Evolutionary conservation across 2,113 vertebrate species (phyloP), one percentile per base, ranked within the genome.

Genomic region (Chionomys nivalis): DNA sequence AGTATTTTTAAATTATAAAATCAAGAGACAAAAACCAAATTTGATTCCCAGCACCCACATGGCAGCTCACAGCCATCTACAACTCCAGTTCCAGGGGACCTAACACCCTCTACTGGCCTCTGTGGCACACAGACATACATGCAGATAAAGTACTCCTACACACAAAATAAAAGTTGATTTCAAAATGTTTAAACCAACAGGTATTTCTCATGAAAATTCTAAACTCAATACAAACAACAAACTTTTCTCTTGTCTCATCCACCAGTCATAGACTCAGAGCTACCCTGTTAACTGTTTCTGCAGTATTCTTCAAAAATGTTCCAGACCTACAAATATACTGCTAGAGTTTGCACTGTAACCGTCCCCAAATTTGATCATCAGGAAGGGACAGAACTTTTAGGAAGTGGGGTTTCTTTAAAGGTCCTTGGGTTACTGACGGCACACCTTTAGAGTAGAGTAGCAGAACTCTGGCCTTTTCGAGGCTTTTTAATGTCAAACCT

Each of bases 231-330:
- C 31, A 95, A 93, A 94, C 23, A 87, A 93, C 61, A 94, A 94
- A 94, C 65, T 4, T 89, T 82, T 58, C 83, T 93, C 6, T 68
- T 73, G 72, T 4, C 14, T 11, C 75, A 82, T 87, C 49, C 39
- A 44, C 76, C 72, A 73, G 70, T 90, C 23, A 33, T 44, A 89
- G 14, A 23, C 6, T 85, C 63, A 87, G 78, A 91, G n/a, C 89
- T 90, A 83, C n/a, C 28, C 47, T 55, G 77, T 68, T 86, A 93
- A 77, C 33, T 68, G 14, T 91, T 93, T 94, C 78, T 96, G 88
- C 47, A 24, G 52, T 63, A 36, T 66, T 95, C 52, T 90, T 95
- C 93, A 90, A 96, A 87, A 96, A 96, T 92, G 61, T 97, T 93
- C 61, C 75, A 88, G 61, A 90, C 65, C 79, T 72, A 85, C 36